Conservation (phyloP, 1,140 invertebrate genomes). For the Achatina immaculata region DNA sequence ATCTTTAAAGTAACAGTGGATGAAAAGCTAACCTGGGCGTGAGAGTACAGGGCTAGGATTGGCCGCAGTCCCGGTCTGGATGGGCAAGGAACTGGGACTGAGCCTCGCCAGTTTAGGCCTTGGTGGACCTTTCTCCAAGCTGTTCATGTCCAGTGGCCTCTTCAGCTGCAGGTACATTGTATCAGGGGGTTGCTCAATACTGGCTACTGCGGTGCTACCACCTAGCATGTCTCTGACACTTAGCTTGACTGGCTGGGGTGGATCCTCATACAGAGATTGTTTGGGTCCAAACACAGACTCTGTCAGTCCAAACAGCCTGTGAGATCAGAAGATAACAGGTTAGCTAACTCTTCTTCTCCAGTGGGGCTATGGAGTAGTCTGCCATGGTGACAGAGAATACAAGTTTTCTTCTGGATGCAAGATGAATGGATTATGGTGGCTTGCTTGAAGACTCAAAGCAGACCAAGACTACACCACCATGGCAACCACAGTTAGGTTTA, state of each 20-base stretch:
- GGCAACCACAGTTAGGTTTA: too few relatives aligned
- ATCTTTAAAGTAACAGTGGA: too few relatives aligned
- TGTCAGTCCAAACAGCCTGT: slow-evolving; percentile 66
- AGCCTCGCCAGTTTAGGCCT: slow-evolving; percentile 42
- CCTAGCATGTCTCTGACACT: slow-evolving; percentile 59
- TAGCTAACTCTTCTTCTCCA: too few relatives aligned
- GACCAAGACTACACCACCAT: too few relatives aligned
- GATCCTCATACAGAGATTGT: slow-evolving; percentile 51
- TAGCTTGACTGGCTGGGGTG: slow-evolving; percentile 35
- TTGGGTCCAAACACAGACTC: slow-evolving; percentile 63
- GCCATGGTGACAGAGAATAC: too few relatives aligned
- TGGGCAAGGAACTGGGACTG: slow-evolving; percentile 1
- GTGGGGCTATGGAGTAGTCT: too few relatives aligned
- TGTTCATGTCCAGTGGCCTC: slow-evolving; percentile 58
- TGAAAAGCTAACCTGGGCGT: background rate
- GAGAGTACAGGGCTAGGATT: background rate
- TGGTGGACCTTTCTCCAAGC: slow-evolving; percentile 64
- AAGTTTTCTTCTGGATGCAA: too few relatives aligned
- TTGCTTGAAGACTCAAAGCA: too few relatives aligned
- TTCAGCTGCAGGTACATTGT: slow-evolving; percentile 56
- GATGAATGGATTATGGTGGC: too few relatives aligned
- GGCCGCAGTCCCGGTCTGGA: background rate
- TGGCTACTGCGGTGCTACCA: slow-evolving; percentile 61
- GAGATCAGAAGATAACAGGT: too few relatives aligned
- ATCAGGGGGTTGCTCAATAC: slow-evolving; percentile 55